Conservation (phyloP, 1,140 invertebrate species). For the Propsilocerus akamusi region DNA sequence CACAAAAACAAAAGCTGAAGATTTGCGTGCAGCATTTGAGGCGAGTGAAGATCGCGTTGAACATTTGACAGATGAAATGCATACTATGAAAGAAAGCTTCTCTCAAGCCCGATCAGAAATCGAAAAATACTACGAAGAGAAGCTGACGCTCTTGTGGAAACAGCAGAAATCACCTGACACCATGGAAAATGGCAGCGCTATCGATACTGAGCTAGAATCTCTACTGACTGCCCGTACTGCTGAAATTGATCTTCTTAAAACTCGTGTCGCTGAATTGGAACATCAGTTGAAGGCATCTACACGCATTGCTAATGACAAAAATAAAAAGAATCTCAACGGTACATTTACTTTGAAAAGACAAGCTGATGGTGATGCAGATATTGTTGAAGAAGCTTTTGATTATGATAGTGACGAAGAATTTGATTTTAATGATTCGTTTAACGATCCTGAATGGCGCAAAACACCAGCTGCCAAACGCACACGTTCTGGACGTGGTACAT, state of each 20-base stretch:
- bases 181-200: conserved; percentile 10
- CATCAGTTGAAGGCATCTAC: conserved; percentile 11
- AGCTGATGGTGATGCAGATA: not conserved
- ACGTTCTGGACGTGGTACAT: conserved; percentile 6
- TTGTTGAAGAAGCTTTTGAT: not conserved
- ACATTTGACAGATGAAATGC: conserved; percentile 9
- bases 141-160: conserved; percentile 21
- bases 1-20: conserved; percentile 11
- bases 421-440: conserved; percentile 21
- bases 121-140: conserved; percentile 29
- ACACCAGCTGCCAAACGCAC: conserved; percentile 33
- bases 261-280: not conserved
- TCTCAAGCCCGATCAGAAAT: conserved; percentile 14
- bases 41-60: conserved; percentile 9
- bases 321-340: conserved; percentile 7
- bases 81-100: conserved; percentile 13
- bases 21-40: conserved; percentile 10
- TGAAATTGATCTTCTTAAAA: conserved; percentile 8
- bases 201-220: not conserved
- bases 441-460: conserved; percentile 48
- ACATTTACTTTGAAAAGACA: not conserved
- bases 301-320: too few relatives aligned
- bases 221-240: conserved; percentile 7
- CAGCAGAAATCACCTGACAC: conserved; percentile 12
- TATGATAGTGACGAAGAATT: conserved; percentile 4